Evolutionary conservation across 1,140 invertebrate genomes (phyloP).

Genomic region (Meloidogyne hapla): DNA sequence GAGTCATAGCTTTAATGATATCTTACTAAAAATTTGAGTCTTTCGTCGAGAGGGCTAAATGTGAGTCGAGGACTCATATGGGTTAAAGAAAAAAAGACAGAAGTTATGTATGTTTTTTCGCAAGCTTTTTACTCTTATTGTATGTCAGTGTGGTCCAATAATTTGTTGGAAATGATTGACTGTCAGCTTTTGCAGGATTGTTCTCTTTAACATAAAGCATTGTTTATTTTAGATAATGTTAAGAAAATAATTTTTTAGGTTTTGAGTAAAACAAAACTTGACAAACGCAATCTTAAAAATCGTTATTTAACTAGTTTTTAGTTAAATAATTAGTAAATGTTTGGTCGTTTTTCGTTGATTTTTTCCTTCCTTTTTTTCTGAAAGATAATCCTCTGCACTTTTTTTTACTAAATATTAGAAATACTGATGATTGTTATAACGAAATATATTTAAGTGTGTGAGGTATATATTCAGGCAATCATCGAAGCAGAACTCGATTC

Average conservation of each 20-base stretch:
- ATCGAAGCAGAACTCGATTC: neutral
- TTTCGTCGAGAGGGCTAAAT: too few species aligned
- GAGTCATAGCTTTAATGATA: too few species aligned
- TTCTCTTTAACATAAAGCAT: neutral
- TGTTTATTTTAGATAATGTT: neutral
- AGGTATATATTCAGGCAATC: neutral
- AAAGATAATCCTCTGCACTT: neutral
- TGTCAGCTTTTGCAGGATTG: neutral
- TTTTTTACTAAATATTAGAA: neutral
- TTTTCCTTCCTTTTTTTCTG: neutral
- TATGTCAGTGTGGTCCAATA: too few species aligned
- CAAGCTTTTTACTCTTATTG: neutral
- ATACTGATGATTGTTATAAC: neutral
- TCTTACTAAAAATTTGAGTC: too few species aligned
- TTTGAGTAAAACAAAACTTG: neutral
- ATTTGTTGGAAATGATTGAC: neutral
- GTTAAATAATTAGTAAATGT: constrained; percentile 4
- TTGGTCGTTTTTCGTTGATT: neutral
- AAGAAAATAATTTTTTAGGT: neutral
- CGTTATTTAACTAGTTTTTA: neutral
- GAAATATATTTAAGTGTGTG: neutral
- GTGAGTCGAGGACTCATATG: too few species aligned
- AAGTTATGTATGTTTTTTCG: too few species aligned
- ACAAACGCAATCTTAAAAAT: neutral
- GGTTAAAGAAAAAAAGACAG: too few species aligned